These are phyloP conservation scores for Dorcus hopei DNA, from an alignment of 2,888 invertebrate genomes.

Conservation along the genomic window DNA sequence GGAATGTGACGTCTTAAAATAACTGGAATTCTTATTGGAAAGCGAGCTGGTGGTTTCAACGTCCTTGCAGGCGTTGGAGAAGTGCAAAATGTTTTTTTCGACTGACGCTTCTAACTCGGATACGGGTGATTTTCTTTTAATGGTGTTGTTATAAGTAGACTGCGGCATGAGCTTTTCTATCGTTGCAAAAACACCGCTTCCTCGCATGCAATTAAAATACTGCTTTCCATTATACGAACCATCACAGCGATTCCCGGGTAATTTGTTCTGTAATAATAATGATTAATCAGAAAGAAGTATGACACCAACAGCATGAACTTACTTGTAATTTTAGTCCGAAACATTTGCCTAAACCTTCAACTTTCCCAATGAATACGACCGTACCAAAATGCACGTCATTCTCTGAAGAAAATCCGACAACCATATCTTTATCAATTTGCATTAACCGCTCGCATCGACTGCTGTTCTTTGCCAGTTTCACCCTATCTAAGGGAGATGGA, in stretches of 20 bases:
- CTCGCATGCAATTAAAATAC: slow-evolving; percentile 44
- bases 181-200: slow-evolving; percentile 45
- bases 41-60: slow-evolving; percentile 9
- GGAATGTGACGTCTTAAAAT: slow-evolving; percentile 39
- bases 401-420: slow-evolving; percentile 45
- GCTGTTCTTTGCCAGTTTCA: slow-evolving; percentile 50
- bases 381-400: slow-evolving; percentile 43
- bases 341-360: slow-evolving; percentile 55
- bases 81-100: slow-evolving; percentile 22
- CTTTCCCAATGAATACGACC: slow-evolving; percentile 56
- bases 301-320: slow-evolving; percentile 30
- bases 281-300: slow-evolving; percentile 1
- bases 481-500: slow-evolving; percentile 51
- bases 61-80: slow-evolving; percentile 15
- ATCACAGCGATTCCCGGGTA: slow-evolving; percentile 39
- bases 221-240: slow-evolving; percentile 44
- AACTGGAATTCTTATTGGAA: slow-evolving; percentile 28
- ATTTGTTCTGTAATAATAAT: slow-evolving; percentile 12
- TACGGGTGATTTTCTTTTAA: slow-evolving; percentile 7
- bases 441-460: slow-evolving; percentile 50
- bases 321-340: slow-evolving; percentile 59
- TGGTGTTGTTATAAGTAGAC: slow-evolving; percentile 10
- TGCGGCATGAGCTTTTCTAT: slow-evolving; percentile 42
- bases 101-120: slow-evolving; percentile 19
- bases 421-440: slow-evolving; percentile 42